These are phyloP conservation scores for Thaumatotibia leucotreta DNA, from an alignment of 1,140 invertebrate genomes.

Conservation along the genomic window DNA sequence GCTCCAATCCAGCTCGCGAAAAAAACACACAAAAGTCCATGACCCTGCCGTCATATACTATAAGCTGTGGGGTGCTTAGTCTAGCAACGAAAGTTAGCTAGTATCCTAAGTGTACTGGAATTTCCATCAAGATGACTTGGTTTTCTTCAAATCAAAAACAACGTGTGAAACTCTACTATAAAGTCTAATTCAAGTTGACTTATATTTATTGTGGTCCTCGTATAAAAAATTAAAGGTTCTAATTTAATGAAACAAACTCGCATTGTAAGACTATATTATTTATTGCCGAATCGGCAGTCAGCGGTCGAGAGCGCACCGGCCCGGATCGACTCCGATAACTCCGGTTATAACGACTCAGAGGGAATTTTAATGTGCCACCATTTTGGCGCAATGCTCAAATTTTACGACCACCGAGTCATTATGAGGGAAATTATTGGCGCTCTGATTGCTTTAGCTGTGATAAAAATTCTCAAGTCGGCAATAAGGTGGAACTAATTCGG, in stretches of 20 bases:
- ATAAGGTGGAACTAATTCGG: constrained; percentile 74
- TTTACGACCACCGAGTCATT: constrained; percentile 73
- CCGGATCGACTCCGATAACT: constrained; percentile 47
- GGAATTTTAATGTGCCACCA: constrained; percentile 75
- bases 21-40: too few relatives aligned
- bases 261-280: neutral
- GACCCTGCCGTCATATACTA: too few relatives aligned
- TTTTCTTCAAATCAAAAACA: too few relatives aligned
- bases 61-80: too few relatives aligned
- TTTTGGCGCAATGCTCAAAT: constrained; percentile 76
- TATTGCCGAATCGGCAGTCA: constrained; percentile 43
- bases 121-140: too few relatives aligned
- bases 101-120: too few relatives aligned
- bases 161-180: too few relatives aligned
- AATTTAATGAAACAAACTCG: neutral
- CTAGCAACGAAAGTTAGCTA: too few relatives aligned
- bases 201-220: too few relatives aligned
- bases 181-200: too few relatives aligned
- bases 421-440: constrained; percentile 76
- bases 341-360: constrained; percentile 72
- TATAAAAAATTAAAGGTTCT: too few relatives aligned
- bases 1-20: too few relatives aligned
- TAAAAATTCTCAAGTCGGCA: constrained; percentile 75
- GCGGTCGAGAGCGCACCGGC: neutral
- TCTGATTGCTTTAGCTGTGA: constrained; percentile 74